Evolutionary conservation across 1,140 invertebrate species (phyloP), one percentile per base, ranked within the genome.

Genomic region (Melipona quadrifasciata): DNA sequence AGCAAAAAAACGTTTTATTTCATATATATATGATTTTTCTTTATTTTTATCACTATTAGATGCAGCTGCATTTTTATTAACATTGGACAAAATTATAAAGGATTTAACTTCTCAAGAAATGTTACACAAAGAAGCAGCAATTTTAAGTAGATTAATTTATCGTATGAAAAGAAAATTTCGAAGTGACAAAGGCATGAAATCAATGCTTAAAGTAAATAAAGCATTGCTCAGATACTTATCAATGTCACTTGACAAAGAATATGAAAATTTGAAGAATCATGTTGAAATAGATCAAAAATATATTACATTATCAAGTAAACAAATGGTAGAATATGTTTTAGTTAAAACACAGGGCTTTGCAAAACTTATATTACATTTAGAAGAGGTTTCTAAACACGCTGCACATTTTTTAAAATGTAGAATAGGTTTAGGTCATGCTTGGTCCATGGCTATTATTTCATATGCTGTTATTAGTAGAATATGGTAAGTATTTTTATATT

Each of bases 81-180:
- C 39, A 4, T 39, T 93, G 47, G 74, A 92, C 11, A 90, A 76
- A 71, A 92, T 94, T 19, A 88, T 94, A 58, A 93, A 91, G 27
- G 92, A 95, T 53, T 88, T 96, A 65, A 89, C 94, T 68, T 95
- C 94, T 53, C 94, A 95, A 88, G 93, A 94, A 57, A 91, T 94
- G 58, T 91, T 96, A 4, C 94, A 96, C 75, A 90, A 91, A 70
- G 96, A 96, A 92, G 95, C 95, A 85, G 95, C 96, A 65, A 86
- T 96, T 70, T 87, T 96, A 27, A 96, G 95, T 71, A 93, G 96
- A 86, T 91, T 96, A 87, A 92, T 96, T 58, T 96, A 96, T 86
- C 95, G 96, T 86, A 96, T 95, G 93, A 96, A 96, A 87, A 95
- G 94, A 73, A 96, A 96, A 93, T 96, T 96, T 90, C 93, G 96